Percentiles rank a stretch among this genome's conserved stretches.
phyloP scores from a whole-genome alignment of 2,797 vertebrate species.

The Peromyscus nudipes region DNA sequence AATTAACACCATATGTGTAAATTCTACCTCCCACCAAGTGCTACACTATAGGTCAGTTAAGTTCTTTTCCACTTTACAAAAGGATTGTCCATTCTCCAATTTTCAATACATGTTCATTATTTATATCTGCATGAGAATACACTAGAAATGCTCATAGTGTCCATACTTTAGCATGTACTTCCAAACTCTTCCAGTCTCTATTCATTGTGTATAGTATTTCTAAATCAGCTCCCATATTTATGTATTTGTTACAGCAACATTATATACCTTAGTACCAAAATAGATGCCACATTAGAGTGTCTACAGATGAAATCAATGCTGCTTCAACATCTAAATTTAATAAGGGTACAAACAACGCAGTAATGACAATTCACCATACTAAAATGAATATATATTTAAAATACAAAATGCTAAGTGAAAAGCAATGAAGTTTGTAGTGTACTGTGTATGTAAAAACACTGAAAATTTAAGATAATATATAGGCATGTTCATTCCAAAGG shows the following conservation, averaged over 20 bases:
- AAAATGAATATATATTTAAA: slow-evolving; percentile 27
- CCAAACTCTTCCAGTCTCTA: neutral
- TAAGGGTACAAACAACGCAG: neutral
- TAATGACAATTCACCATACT: neutral
- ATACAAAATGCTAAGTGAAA: slow-evolving; percentile 9
- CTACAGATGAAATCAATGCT: neutral
- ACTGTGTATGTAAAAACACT: slow-evolving; percentile 37
- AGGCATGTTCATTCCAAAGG: neutral
- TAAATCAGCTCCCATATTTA: neutral
- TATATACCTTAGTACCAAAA: neutral
- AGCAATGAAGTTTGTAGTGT: neutral
- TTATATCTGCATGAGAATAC: neutral
- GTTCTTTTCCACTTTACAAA: neutral
- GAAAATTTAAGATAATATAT: slow-evolving; percentile 43
- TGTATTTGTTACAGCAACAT: neutral
- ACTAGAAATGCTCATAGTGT: neutral
- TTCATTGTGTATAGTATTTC: neutral
- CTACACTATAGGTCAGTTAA: neutral
- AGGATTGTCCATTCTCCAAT: neutral
- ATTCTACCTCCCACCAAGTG: neutral
- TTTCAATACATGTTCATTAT: neutral
- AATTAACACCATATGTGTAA: neutral
- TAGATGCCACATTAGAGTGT: neutral
- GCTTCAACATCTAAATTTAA: slow-evolving; percentile 3
- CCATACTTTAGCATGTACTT: neutral